A percentile compares a stretch with the other conserved stretches of the same genome.
Conservation (phyloP, 2,113 vertebrate genomes). For the Elephantulus edwardii region DNA sequence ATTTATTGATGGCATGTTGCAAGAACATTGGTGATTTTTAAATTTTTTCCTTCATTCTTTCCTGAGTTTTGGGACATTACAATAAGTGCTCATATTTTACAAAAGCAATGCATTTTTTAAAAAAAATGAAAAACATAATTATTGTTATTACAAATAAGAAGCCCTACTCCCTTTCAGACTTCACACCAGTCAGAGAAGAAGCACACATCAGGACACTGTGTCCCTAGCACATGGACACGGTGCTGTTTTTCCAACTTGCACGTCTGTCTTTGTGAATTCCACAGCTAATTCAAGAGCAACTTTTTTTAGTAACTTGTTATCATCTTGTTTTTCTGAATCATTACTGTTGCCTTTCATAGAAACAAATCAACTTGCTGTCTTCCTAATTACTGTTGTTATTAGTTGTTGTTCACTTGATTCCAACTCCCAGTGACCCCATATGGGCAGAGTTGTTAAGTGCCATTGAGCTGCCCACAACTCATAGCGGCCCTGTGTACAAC, state of each 20-base stretch:
- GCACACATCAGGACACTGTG: neutral
- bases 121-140: slow-evolving; percentile 8
- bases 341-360: neutral
- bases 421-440: neutral
- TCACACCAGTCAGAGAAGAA: neutral
- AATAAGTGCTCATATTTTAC: neutral
- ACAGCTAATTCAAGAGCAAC: neutral
- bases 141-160: neutral
- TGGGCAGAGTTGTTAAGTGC: no score
- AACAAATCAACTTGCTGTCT: slow-evolving; percentile 22
- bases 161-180: neutral
- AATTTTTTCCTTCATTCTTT: slow-evolving; percentile 17
- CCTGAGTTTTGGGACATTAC: neutral
- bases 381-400: neutral
- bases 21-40: slow-evolving; percentile 16
- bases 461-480: no score
- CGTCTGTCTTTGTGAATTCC: neutral
- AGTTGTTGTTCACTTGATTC: neutral
- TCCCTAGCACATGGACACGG: neutral
- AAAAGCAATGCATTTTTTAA: slow-evolving; percentile 1
- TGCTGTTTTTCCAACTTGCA: neutral
- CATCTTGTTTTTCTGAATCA: neutral
- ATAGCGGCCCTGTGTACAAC: no score
- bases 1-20: neutral
- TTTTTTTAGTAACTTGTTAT: neutral